phyloP scores from a whole-genome alignment of 2,888 invertebrate species.

The Cinara cedri region DNA sequence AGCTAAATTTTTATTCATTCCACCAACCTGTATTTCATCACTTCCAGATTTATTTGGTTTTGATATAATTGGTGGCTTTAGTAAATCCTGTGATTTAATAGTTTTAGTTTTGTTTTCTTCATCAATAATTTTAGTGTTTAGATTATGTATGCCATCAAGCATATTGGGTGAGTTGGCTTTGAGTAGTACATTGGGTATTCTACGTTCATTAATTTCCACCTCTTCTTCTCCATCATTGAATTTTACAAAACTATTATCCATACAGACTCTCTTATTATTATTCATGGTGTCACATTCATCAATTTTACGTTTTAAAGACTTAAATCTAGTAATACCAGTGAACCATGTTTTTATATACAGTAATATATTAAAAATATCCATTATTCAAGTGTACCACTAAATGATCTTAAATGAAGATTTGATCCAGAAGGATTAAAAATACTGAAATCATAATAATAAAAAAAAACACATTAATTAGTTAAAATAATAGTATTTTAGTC shows the following conservation, averaged over 20 bases:
- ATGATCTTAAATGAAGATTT: background rate
- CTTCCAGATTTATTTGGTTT: background rate
- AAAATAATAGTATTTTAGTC: background rate
- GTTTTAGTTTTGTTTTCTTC: background rate
- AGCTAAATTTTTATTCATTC: too few species aligned
- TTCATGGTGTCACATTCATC: conserved; percentile 21
- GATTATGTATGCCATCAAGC: conserved; percentile 1
- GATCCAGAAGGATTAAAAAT: background rate
- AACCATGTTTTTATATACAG: conserved; percentile 28
- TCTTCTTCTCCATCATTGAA: conserved; percentile 35
- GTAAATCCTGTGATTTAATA: background rate
- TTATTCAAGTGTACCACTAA: conserved; percentile 23
- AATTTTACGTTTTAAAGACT: conserved; percentile 35
- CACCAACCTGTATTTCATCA: too few species aligned
- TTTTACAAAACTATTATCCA: conserved; percentile 44
- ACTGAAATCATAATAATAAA: conserved; percentile 3
- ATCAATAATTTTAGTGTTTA: background rate
- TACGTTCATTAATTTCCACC: background rate
- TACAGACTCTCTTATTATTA: conserved; percentile 28
- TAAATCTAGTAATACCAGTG: conserved; percentile 5
- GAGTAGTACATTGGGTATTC: too few species aligned
- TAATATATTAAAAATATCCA: conserved; percentile 33
- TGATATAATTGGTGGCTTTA: background rate
- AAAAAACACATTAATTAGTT: background rate
- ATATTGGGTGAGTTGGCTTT: background rate